Evolutionary conservation across 1,140 invertebrate species (phyloP).

Genomic region (Eupeodes corollae): DNA sequence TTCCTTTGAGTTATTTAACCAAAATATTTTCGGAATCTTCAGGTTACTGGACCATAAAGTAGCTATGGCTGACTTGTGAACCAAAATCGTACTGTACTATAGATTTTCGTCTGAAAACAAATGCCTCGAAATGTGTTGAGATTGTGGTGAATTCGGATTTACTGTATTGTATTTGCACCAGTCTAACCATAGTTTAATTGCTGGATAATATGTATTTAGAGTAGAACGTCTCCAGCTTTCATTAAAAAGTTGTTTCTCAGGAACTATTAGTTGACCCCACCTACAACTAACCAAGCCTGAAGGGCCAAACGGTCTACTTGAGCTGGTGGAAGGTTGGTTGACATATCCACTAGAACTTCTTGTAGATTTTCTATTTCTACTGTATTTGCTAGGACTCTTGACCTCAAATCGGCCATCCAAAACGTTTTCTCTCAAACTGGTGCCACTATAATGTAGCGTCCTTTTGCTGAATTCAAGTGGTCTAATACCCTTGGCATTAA

Average conservation of each 20-base stretch:
- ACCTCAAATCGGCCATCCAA: no score
- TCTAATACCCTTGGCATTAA: conserved; percentile 25
- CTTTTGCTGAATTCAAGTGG: conserved; percentile 22
- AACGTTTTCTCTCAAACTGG: no score
- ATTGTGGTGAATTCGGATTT: conserved; percentile 8
- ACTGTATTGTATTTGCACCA: conserved; percentile 15
- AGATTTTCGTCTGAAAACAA: no score
- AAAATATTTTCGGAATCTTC: conserved; percentile 10
- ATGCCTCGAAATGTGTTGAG: conserved; percentile 1
- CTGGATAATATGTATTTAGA: conserved; percentile 14
- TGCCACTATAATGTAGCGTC: background rate
- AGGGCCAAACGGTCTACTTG: conserved; percentile 13
- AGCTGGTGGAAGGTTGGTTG: conserved; percentile 13
- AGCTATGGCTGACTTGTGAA: no score
- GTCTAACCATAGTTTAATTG: conserved; percentile 15
- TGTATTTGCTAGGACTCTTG: no score
- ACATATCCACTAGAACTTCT: conserved; percentile 15
- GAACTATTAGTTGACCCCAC: conserved; percentile 12
- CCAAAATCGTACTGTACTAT: no score
- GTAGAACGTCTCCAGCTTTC: conserved; percentile 20
- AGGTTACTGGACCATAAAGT: conserved; percentile 3
- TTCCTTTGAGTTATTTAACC: conserved; percentile 15
- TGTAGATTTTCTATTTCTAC: conserved; percentile 6
- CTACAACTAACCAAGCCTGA: conserved; percentile 24
- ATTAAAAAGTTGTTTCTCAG: conserved; percentile 13